phyloP scores from a whole-genome alignment of 2,113 vertebrate genomes.

The Malurus alboscapulatus region DNA sequence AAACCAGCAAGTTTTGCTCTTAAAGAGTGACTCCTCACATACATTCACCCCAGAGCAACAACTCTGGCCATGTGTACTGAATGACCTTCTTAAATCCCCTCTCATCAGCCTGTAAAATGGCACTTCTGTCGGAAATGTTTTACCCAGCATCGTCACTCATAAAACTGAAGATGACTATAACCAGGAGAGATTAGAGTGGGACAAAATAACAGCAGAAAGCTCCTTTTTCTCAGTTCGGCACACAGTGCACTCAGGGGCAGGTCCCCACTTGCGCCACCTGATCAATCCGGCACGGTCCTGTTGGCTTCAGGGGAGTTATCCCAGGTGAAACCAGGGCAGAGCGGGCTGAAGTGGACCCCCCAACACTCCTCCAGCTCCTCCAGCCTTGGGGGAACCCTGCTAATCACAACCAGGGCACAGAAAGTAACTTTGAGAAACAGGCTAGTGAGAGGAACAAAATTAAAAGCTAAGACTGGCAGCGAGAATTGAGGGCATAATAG shows the following conservation, averaged over 20 bases:
- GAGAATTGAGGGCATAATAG: not conserved
- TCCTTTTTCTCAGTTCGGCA: not conserved
- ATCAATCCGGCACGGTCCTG: not conserved
- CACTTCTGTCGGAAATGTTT: conserved; percentile 46
- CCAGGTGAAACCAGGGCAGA: fast-evolving
- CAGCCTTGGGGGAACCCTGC: not conserved
- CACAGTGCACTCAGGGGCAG: not conserved
- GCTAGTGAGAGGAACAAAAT: not conserved
- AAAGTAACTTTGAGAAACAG: not conserved
- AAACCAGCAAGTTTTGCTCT: not conserved
- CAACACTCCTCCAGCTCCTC: not conserved
- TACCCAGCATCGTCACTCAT: not conserved
- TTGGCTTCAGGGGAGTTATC: not conserved
- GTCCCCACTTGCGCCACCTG: fast-evolving
- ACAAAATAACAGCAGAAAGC: not conserved
- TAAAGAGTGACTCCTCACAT: not conserved
- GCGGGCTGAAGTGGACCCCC: fast-evolving
- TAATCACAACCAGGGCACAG: fast-evolving
- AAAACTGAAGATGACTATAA: conserved; percentile 22
- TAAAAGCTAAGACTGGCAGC: not conserved
- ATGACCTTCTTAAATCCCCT: conserved; percentile 46
- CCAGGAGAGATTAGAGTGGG: not conserved
- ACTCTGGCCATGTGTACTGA: not conserved
- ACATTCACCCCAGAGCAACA: not conserved
- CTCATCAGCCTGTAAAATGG: conserved; percentile 28